Conservation (phyloP, 2,888 invertebrate genomes). For the Toxonevra muliebris region DNA sequence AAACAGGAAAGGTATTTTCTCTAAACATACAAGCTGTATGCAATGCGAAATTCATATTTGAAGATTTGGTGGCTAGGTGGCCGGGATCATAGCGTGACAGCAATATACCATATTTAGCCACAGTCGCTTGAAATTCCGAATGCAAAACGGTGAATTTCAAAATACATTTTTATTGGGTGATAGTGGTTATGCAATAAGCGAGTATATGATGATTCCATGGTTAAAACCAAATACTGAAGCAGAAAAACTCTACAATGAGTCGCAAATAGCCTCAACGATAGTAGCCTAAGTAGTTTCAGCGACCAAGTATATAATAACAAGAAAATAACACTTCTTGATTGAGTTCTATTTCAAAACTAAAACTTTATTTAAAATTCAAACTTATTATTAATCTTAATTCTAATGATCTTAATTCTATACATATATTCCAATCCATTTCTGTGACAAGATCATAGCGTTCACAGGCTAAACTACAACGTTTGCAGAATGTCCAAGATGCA, state of each 20-base stretch:
- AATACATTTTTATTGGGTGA: background rate
- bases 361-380: no score
- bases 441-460: no score
- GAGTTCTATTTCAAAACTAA: no score
- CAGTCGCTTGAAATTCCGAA: constrained; percentile 1
- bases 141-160: background rate
- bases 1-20: constrained; percentile 1
- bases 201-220: constrained; percentile 3
- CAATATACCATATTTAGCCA: constrained; percentile 3
- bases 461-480: no score
- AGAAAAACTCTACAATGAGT: constrained; percentile 2
- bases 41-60: constrained; percentile 4
- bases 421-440: no score
- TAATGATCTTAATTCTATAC: no score
- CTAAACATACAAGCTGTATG: background rate
- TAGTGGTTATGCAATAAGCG: constrained; percentile 3
- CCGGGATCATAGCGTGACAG: constrained; percentile 3
- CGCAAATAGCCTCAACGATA: no score
- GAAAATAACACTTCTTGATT: no score
- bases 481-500: no score
- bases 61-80: constrained; percentile 9
- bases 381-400: no score
- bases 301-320: no score
- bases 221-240: background rate
- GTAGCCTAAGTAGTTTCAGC: no score